These are phyloP conservation scores for Manis crassicaudata DNA, from an alignment of 2,797 vertebrate genomes.

Conservation along the genomic window DNA sequence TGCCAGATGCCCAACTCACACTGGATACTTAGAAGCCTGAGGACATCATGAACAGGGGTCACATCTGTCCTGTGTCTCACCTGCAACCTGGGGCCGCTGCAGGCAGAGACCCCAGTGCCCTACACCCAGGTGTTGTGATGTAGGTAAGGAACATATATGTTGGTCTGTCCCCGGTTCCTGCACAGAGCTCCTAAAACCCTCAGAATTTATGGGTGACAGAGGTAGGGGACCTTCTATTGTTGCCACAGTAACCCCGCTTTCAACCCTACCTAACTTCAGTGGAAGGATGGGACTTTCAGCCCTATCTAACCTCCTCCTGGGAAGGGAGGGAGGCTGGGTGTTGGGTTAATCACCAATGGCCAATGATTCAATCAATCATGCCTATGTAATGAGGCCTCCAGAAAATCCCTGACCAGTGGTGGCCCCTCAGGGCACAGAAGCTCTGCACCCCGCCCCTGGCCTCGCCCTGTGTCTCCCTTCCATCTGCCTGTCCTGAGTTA, in stretches of 20 bases:
- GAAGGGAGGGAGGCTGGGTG: background rate
- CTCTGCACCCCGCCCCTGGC: background rate
- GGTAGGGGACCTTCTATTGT: fast-evolving
- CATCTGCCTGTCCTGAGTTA: background rate
- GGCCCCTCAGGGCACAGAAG: background rate
- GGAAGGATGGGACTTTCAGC: background rate
- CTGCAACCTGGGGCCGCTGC: background rate
- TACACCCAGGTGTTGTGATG: background rate
- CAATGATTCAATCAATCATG: background rate
- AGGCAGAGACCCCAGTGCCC: background rate
- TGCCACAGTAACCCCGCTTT: background rate
- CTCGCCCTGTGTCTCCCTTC: background rate
- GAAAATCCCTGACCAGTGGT: background rate
- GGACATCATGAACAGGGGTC: background rate
- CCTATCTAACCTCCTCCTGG: background rate
- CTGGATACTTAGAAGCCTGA: background rate
- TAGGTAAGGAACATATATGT: background rate
- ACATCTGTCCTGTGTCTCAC: background rate
- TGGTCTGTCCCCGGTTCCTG: background rate
- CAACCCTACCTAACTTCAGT: background rate
- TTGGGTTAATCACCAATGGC: background rate
- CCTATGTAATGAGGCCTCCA: background rate
- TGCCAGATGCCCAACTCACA: background rate
- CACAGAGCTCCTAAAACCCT: background rate
- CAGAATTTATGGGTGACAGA: background rate